Percentiles rank a stretch among this genome's conserved stretches.
Conservation (phyloP, 2,888 invertebrate genomes). For the Oscheius sp. region DNA sequence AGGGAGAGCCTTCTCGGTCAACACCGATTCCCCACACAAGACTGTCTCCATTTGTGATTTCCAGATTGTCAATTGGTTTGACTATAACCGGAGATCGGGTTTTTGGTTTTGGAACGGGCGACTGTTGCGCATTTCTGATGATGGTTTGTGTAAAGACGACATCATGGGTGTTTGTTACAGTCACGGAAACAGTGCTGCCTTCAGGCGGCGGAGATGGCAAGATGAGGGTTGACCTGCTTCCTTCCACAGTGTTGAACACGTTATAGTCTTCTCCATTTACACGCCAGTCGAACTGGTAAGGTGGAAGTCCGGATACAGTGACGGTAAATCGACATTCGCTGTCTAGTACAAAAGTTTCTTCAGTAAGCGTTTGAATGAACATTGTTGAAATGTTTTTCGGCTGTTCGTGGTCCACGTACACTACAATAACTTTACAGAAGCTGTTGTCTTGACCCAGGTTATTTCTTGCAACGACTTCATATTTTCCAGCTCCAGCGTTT, state of each 20-base stretch:
- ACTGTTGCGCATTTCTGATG: neutral
- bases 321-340: constrained; percentile 52
- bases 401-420: constrained; percentile 41
- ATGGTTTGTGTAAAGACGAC: neutral
- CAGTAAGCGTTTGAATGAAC: constrained; percentile 57
- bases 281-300: constrained; percentile 51
- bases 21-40: constrained; percentile 51
- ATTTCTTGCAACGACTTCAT: constrained; percentile 66
- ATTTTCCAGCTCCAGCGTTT: constrained; percentile 55
- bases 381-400: constrained; percentile 27
- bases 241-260: constrained; percentile 35
- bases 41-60: constrained; percentile 42
- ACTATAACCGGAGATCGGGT: constrained; percentile 44
- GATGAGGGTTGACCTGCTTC: constrained; percentile 43
- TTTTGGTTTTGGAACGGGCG: neutral
- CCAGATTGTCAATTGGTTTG: constrained; percentile 44
- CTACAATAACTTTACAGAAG: constrained; percentile 63
- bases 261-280: constrained; percentile 43
- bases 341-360: constrained; percentile 35
- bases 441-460: constrained; percentile 60
- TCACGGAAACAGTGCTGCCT: constrained; percentile 39
- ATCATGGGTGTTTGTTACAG: constrained; percentile 42
- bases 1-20: constrained; percentile 51
- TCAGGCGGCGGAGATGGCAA: constrained; percentile 36
- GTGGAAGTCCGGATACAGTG: constrained; percentile 42